These are phyloP conservation scores for Lordiphosa fenestrarum DNA, from an alignment of 2,888 invertebrate species.

Conservation along the genomic window DNA sequence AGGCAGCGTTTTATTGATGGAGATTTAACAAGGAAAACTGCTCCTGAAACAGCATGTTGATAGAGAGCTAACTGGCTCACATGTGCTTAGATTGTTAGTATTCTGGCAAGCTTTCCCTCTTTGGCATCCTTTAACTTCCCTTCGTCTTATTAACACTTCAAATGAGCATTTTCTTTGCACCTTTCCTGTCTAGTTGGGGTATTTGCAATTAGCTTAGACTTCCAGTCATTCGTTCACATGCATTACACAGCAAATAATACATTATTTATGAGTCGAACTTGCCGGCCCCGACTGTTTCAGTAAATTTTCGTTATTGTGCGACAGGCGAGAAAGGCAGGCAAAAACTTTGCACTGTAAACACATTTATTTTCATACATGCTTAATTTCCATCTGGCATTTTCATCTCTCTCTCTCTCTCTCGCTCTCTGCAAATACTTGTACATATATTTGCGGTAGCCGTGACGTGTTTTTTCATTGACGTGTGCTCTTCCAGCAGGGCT, in stretches of 20 bases:
- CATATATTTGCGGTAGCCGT: constrained; percentile 25
- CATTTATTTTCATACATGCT: constrained; percentile 48
- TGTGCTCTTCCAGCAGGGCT: constrained; percentile 31
- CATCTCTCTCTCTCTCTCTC: constrained; percentile 19
- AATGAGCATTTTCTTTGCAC: constrained; percentile 30
- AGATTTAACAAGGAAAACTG: constrained; percentile 23
- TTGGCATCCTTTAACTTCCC: neutral
- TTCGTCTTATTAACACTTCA: constrained; percentile 31
- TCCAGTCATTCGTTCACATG: no score
- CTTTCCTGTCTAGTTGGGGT: constrained; percentile 22
- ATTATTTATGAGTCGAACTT: constrained; percentile 28
- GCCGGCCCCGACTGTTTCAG: constrained; percentile 9
- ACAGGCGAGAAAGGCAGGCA: constrained; percentile 17
- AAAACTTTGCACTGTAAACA: constrained; percentile 31
- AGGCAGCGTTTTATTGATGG: constrained; percentile 66
- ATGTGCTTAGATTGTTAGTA: constrained; percentile 29
- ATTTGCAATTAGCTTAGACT: constrained; percentile 39
- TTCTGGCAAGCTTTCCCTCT: constrained; percentile 1
- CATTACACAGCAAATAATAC: constrained; percentile 10
- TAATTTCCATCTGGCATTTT: constrained; percentile 40
- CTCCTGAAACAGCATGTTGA: neutral
- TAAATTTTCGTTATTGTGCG: constrained; percentile 40
- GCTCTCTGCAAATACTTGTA: constrained; percentile 10
- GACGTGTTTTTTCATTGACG: constrained; percentile 9
- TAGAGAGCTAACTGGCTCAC: constrained; percentile 5